Conservation (phyloP, 2,888 invertebrate genomes). For the Tipula unca region DNA sequence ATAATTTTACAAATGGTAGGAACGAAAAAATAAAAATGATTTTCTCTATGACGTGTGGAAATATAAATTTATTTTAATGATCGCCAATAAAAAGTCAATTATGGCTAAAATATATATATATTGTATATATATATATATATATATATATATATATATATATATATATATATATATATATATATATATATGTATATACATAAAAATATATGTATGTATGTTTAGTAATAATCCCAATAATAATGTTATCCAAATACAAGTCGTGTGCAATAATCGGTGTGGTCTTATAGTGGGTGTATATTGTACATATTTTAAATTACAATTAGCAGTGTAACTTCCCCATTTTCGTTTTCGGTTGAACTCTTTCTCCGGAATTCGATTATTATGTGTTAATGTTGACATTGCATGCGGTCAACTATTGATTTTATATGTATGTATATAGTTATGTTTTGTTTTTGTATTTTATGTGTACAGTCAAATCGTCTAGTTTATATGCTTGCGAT, state of each 20-base stretch:
- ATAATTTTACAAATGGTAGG: background rate
- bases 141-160: background rate
- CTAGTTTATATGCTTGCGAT: background rate
- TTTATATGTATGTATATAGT: background rate
- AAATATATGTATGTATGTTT: too few species aligned
- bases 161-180: background rate
- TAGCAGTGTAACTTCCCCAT: background rate
- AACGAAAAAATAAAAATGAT: background rate
- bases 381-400: conserved; percentile 17
- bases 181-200: background rate
- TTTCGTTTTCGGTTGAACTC: background rate
- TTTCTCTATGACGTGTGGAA: background rate
- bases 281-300: background rate
- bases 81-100: background rate
- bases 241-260: background rate
- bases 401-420: background rate
- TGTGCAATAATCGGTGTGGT: background rate
- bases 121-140: background rate
- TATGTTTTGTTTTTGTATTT: background rate
- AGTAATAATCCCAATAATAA: background rate
- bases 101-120: background rate
- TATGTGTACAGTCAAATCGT: background rate
- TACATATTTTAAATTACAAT: background rate
- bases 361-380: background rate
- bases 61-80: conserved; percentile 14